Conservation (phyloP, 2,113 vertebrate genomes). For the Dicaeum eximium region DNA sequence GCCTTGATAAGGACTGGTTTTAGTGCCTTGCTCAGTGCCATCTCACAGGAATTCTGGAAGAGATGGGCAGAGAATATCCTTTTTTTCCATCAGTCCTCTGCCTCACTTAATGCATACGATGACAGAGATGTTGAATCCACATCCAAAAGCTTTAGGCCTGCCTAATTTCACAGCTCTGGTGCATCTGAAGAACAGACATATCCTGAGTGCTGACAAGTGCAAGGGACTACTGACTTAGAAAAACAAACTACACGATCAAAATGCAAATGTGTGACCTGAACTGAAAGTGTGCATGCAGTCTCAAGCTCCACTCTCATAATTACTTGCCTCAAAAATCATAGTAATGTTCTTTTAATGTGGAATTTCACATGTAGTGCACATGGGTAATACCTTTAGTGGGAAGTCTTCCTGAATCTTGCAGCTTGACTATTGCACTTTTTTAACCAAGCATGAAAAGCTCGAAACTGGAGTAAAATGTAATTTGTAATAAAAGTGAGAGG, state of each 20-base stretch:
- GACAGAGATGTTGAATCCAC: not conserved
- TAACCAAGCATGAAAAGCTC: not conserved
- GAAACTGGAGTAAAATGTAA: not conserved
- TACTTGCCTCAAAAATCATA: not conserved
- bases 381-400: not conserved
- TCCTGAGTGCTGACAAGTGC: not conserved
- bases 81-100: not conserved
- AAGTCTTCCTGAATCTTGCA: not conserved
- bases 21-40: not conserved
- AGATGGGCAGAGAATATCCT: not conserved
- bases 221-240: not conserved
- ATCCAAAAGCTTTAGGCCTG: not conserved
- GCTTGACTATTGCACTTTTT: not conserved
- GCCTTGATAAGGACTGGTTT: not conserved
- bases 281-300: not conserved
- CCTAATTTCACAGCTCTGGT: not conserved
- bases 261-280: not conserved
- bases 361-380: not conserved
- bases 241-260: not conserved
- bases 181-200: not conserved
- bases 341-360: not conserved
- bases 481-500: not conserved
- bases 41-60: not conserved
- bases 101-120: not conserved
- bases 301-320: not conserved